A percentile compares a stretch with the other conserved stretches of the same genome.
phyloP scores from a whole-genome alignment of 2,888 invertebrate genomes.

The Ariolimax columbianus region DNA sequence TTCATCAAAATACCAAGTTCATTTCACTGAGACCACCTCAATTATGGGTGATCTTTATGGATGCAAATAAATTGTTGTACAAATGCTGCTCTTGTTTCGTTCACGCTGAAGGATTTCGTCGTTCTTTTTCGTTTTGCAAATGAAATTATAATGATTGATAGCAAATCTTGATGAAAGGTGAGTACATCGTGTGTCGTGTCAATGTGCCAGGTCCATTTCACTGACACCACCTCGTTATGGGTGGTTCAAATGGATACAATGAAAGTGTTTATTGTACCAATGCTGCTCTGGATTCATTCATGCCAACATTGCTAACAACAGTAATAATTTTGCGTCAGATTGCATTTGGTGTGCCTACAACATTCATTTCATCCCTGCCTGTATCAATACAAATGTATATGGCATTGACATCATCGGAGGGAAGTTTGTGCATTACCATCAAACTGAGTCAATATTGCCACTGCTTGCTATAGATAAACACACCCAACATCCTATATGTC shows the following conservation, averaged over 20 bases:
- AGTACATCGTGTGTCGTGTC: constrained; percentile 41
- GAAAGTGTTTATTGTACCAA: not conserved
- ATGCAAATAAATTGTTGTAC: not conserved
- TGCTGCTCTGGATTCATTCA: constrained; percentile 7
- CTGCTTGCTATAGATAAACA: no score
- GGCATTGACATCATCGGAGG: no score
- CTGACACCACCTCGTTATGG: constrained; percentile 3
- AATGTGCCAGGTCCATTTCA: constrained; percentile 9
- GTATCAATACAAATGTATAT: no score
- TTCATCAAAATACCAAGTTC: constrained; percentile 21
- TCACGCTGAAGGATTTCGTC: constrained; percentile 47
- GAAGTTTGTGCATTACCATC: no score
- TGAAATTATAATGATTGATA: constrained; percentile 50
- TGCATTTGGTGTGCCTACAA: no score
- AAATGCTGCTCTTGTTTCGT: not conserved
- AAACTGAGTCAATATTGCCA: no score
- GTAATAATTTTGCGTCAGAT: not conserved
- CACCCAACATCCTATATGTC: no score
- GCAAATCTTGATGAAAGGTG: constrained; percentile 52
- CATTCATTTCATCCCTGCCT: no score
- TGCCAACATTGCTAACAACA: not conserved
- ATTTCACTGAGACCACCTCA: constrained; percentile 5
- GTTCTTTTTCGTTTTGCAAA: constrained; percentile 50
- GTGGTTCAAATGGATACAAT: constrained; percentile 5
- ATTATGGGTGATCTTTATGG: constrained; percentile 11